Percentiles rank a stretch among this genome's conserved stretches.
Conservation (phyloP, 2,888 invertebrate genomes). For the Dasysyrphus tricinctus region DNA sequence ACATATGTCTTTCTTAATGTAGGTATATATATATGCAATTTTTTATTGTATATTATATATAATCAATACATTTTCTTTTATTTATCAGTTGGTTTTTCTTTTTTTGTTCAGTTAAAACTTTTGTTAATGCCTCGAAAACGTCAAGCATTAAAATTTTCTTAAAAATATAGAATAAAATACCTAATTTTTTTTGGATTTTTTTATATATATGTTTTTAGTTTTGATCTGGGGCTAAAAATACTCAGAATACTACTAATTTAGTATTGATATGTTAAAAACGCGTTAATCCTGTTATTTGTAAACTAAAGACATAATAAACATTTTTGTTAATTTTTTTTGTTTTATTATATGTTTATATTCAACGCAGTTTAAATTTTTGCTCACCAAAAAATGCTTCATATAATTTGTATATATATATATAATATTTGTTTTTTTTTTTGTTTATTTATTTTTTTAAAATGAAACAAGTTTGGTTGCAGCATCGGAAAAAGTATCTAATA, state of each 20-base stretch:
- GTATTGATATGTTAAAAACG: conserved; percentile 76
- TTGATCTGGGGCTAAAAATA: conserved; percentile 74
- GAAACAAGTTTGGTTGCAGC: conserved; percentile 72
- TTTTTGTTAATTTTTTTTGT: conserved; percentile 16
- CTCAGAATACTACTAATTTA: conserved; percentile 71
- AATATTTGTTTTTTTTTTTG: conserved; percentile 36
- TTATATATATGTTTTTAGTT: conserved; percentile 53
- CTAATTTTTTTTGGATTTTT: conserved; percentile 65
- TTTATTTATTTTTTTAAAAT: conserved; percentile 59
- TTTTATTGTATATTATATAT: conserved; percentile 74
- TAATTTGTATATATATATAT: conserved; percentile 62
- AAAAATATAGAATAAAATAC: conserved; percentile 75
- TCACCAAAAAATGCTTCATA: conserved; percentile 65
- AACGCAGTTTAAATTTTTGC: conserved; percentile 67
- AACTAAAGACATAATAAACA: conserved; percentile 65
- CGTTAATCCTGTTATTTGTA: conserved; percentile 72
- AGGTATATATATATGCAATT: conserved; percentile 63
- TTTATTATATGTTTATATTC: conserved; percentile 43
- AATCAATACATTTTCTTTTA: conserved; percentile 67
- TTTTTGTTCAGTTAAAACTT: conserved; percentile 68
- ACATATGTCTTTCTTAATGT: conserved; percentile 75
- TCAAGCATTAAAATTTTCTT: conserved; percentile 75
- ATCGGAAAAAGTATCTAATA: conserved; percentile 74
- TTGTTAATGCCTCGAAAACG: conserved; percentile 74
- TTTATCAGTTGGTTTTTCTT: conserved; percentile 72